Evolutionary conservation across 2,113 vertebrate species (phyloP).

Genomic region (Phoenicopterus ruber): DNA sequence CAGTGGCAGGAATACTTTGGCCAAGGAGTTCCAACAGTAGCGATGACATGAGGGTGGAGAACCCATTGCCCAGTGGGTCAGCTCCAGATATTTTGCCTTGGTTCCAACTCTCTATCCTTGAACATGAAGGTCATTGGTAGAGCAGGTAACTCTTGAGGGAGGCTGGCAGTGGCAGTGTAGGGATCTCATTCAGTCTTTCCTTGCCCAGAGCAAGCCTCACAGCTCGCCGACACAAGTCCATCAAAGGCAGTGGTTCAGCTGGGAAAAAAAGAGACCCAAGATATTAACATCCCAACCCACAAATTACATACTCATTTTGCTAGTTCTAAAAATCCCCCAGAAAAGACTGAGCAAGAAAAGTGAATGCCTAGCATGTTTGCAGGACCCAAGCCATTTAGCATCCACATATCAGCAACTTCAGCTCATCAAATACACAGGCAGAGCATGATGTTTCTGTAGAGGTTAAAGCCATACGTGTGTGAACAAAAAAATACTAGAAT

Average conservation of each 20-base stretch:
- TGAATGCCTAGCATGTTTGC: neutral
- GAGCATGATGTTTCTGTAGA: neutral
- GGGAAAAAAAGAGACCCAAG: neutral
- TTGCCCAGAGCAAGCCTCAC: conserved; percentile 92
- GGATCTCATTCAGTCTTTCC: conserved; percentile 90
- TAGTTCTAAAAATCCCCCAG: neutral
- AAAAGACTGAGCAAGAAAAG: neutral
- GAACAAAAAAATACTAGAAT: neutral
- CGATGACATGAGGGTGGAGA: conserved; percentile 35
- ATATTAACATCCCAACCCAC: neutral
- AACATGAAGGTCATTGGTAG: conserved; percentile 84
- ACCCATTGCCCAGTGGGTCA: conserved; percentile 21
- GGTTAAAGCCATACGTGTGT: rapidly evolving
- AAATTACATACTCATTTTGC: neutral
- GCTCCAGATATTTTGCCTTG: neutral
- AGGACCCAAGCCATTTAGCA: neutral
- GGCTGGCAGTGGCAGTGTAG: conserved; percentile 87
- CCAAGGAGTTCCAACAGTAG: neutral
- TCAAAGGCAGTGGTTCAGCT: conserved; percentile 96
- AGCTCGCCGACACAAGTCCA: conserved; percentile 94
- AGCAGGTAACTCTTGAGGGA: conserved; percentile 98
- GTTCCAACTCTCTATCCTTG: neutral
- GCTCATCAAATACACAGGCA: neutral
- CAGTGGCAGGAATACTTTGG: neutral
- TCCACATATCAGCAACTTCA: neutral